Conservation (phyloP, 1,140 invertebrate genomes). For the Choristoneura fumiferana region DNA sequence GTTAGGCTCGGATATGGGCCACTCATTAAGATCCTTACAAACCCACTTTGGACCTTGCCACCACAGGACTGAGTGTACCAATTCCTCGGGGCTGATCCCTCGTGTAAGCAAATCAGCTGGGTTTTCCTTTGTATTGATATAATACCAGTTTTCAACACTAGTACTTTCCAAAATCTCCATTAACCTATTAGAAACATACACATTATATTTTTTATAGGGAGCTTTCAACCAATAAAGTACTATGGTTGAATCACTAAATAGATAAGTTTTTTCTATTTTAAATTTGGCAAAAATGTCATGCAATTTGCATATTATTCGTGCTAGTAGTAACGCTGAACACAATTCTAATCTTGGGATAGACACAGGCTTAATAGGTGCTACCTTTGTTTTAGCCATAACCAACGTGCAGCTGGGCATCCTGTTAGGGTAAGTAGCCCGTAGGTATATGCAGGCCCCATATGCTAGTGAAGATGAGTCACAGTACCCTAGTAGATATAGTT, state of each 20-base stretch:
- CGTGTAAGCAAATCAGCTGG: constrained; percentile 20
- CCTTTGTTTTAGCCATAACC: constrained; percentile 23
- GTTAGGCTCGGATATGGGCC: neutral
- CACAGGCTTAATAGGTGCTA: constrained; percentile 25
- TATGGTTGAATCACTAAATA: constrained; percentile 22
- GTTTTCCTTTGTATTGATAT: constrained; percentile 21
- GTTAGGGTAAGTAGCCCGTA: constrained; percentile 22
- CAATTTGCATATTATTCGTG: constrained; percentile 2
- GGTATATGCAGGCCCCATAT: constrained; percentile 36
- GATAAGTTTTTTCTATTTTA: constrained; percentile 11
- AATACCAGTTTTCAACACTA: constrained; percentile 1
- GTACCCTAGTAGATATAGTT: constrained; percentile 18
- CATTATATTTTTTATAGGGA: constrained; percentile 20
- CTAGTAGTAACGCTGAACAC: constrained; percentile 18
- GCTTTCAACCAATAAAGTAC: constrained; percentile 18
- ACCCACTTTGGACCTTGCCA: constrained; percentile 8
- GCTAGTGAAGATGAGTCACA: constrained; percentile 38
- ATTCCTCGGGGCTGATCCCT: neutral
- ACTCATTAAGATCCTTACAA: neutral
- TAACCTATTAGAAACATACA: constrained; percentile 19
- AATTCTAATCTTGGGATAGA: constrained; percentile 24
- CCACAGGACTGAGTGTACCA: neutral
- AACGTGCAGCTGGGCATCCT: constrained; percentile 11
- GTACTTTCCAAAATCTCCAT: constrained; percentile 19
- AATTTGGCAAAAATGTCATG: no score